Percentiles rank a stretch among this genome's conserved stretches.
Evolutionary conservation across 2,113 vertebrate species (phyloP).

Genomic region (Platichthys stellatus): DNA sequence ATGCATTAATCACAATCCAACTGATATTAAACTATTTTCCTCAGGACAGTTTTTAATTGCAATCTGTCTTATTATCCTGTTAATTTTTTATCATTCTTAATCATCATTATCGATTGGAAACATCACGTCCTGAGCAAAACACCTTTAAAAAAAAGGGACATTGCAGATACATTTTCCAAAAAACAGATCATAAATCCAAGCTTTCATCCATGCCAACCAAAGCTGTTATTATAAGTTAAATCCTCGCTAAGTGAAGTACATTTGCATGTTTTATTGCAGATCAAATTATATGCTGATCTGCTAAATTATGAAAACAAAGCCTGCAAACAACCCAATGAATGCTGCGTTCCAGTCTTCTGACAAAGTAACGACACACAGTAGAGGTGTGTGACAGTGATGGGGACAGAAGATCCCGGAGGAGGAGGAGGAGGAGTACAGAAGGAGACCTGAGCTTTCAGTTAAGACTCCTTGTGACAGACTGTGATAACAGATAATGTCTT

Average conservation of each 20-base stretch:
- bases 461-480: constrained; percentile 23
- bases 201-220: no score
- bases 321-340: neutral
- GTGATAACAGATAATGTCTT: constrained; percentile 47
- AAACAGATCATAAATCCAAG: no score
- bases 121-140: neutral
- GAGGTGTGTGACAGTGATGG: constrained; percentile 11
- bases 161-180: no score
- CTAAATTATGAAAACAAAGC: neutral
- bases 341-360: neutral
- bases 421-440: neutral
- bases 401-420: constrained; percentile 3
- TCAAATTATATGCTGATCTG: neutral
- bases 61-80: no score
- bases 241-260: neutral
- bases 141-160: neutral
- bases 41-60: no score
- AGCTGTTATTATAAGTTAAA: no score
- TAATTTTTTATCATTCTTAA: no score
- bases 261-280: neutral
- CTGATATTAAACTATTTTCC: no score
- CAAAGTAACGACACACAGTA: constrained; percentile 5
- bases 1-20: no score
- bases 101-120: no score
- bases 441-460: constrained; percentile 24